Base-by-base conservation (phyloP, 1,140 invertebrate species). In the Aphelinus atriplicis region DNA sequence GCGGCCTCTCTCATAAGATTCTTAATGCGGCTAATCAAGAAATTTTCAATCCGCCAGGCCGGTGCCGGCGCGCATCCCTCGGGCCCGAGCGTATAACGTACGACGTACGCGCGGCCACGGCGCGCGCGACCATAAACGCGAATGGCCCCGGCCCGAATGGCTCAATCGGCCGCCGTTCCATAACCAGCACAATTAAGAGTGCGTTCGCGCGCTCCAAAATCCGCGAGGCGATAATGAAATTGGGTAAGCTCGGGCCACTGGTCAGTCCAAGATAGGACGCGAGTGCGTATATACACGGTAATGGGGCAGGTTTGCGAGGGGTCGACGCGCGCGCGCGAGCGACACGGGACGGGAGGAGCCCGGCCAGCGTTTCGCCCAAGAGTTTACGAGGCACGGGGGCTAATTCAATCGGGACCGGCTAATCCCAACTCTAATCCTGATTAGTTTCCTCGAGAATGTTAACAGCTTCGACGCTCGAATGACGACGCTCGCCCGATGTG, bases 391-490 rank as follows among this genome's bases (percentile, higher is more conserved):
- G 82, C 77, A 77, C 75, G 3, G 77, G 73, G 80, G 80, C 81
- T 84, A 84, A 84, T 85, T 85, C 83, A 84, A 85, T 85, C 83
- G 81, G 78, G 78, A 10, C 50, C 78, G 71, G 82, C 26, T 84
- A 85, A 85, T 84, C 80, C 82, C 78, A 70, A 79, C 83, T 81
- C 80, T 83, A 81, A 84, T 81, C 79, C 81, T 85, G 83, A 85
- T 85, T 84, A 84, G 74, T 76, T 82, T 82, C 80, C 77, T 75
- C 79, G 76, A 78, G 80, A 82, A 80, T 79, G 74, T 76, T 76
- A 76, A 71, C 76, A 63, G 73, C 66, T 67, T 55, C 69, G 67
- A 61, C 68, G 51, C 9, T 6, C 51, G 51, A 53, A 6, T 53
- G 51, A 26, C 26, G 26, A 26, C 26, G 26, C 26, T 26, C 26